Conservation (phyloP, 2,888 invertebrate genomes). For the Hypselothyrea guttata region DNA sequence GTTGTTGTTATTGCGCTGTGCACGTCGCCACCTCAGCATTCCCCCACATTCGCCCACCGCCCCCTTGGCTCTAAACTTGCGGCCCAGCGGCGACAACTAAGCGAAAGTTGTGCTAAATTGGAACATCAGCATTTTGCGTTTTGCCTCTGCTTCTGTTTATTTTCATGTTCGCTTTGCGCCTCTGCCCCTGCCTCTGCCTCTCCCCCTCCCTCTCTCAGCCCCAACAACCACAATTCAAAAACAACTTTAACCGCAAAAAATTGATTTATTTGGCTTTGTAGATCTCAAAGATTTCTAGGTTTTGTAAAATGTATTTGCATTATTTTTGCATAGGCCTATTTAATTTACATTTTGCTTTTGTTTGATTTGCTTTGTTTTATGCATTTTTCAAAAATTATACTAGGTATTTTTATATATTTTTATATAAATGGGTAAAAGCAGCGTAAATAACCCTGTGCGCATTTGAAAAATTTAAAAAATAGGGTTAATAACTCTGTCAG, state of each 20-base stretch:
- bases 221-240: conserved; percentile 40
- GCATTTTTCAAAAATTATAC: no score
- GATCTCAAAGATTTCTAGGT: no score
- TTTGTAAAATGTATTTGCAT: no score
- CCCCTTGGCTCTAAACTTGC: conserved; percentile 14
- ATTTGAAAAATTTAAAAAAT: no score
- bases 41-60: conserved; percentile 5
- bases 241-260: conserved; percentile 22
- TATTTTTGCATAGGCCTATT: no score
- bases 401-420: no score
- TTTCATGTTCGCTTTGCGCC: conserved; percentile 55
- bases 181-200: conserved; percentile 8
- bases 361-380: no score
- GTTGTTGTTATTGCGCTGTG: conserved; percentile 39
- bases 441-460: no score
- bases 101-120: conserved; percentile 76
- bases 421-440: no score
- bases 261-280: no score
- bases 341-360: no score
- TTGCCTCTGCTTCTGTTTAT: conserved; percentile 61
- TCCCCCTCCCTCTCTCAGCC: background rate
- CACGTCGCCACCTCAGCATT: conserved; percentile 46
- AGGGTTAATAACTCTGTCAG: no score
- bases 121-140: conserved; percentile 66
- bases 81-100: conserved; percentile 66